Base-by-base conservation (phyloP, 2,113 vertebrate species). In the Loxodonta africana region DNA sequence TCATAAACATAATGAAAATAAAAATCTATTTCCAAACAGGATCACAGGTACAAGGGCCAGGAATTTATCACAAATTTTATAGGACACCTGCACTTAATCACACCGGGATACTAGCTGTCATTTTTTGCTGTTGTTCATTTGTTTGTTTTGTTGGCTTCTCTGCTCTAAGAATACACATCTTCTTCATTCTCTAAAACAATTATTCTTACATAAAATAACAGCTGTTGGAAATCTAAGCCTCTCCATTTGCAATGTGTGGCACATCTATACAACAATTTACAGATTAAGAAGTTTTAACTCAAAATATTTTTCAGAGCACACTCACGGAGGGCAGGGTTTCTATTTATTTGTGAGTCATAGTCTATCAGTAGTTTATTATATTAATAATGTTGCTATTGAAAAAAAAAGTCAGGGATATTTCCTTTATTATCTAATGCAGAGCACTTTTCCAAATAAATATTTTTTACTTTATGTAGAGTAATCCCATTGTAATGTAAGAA, bases 161-260 rank as follows among this genome's bases (percentile, higher is more conserved):
- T 69, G 12, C 6, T 91, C 9, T 83, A 73, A 86, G 18, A 83
- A 23, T 30, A 86, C 33, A 30, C 30, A 69, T 65, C 37, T 71
- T 37, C 33, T 74, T 26, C 65, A 8, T 62, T 77, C 26, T 89
- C 20, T 67, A 62, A 33, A 60, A 4, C 33, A 51, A 77, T 57
- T 53, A 73, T 37, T 86, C 30, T 92, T 41, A 33, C 10, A 88
- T 85, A 73, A 95, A 90, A 83, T 57, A 90, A 53, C 1, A 93
- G 30, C 78, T 80, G 1, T 91, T 90, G 9, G 1, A 95, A 80
- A 18, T 95, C 14, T 51, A 91, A 83, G 21, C 0, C 30, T 91
- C 44, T 95, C 6, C 57, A 5, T 62, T 81, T 88, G 17, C 74
- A 69, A 63, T 53, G 2, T 65, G 25, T 85, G 25, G 2, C 6